Evolutionary conservation across 1,140 invertebrate species (phyloP), one percentile per base, ranked within the genome.

Genomic region (Rhagoletis pomonella): DNA sequence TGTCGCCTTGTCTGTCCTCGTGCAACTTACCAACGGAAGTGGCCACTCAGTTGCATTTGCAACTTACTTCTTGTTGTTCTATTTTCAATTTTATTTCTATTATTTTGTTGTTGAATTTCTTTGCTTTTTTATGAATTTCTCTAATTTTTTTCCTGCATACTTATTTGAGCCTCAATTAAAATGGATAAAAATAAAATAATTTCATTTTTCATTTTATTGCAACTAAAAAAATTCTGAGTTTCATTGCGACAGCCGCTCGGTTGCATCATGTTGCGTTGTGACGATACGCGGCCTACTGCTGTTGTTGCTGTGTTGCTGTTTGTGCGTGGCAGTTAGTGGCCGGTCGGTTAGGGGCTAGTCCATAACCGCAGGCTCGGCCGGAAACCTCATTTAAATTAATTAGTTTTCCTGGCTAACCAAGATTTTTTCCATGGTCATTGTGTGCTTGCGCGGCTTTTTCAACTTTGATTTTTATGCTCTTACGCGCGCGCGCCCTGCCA

Each of bases 321-420:
- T 47, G 73, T n/a, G n/a, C 55, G 69, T 17, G 1, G 69, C 17
- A 19, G 17, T 77, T 47, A 12, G 5, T 50, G 73, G 47, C 17
- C 50, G 47, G 73, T 19, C 73, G 55, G 73, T 58, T 81, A 29
- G 73, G 73, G 73, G 50, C 47, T 81, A 55, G 73, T 81, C 73
- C 73, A 81, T 81, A 81, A 81, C 73, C 73, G 73, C 73, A 81
- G 73, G 44, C 73, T 50, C 73, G 73, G 50, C 73, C 73, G 73
- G 73, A 81, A 81, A 81, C 73, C 73, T 81, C 73, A 81, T 81
- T 81, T 81, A 81, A 81, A 81, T 81, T 81, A 81, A 81, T 81
- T 81, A 81, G 73, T 81, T 81, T 81, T 81, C 73, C 73, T 81
- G 73, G 73, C 42, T 81, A 81, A 81, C 73, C 47, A 81, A 81